Base-by-base conservation (phyloP, 1,140 invertebrate species). In the Calephelis virginiensis region DNA sequence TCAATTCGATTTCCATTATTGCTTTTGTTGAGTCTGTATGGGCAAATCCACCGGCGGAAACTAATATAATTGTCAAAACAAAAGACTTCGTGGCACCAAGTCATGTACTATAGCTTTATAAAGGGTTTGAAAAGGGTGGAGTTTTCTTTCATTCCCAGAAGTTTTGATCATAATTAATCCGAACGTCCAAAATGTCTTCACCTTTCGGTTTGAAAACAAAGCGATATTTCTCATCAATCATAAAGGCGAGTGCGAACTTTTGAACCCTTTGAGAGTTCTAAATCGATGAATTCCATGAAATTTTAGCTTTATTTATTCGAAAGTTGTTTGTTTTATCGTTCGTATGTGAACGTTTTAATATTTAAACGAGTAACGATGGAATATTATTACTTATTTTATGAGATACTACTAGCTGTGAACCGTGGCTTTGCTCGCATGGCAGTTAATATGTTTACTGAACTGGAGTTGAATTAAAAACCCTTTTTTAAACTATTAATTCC, bases 101-200 rank as follows among this genome's bases (percentile, higher is more conserved):
- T 59, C 28, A 12, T 59, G 56, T 59, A 37, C 56, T 9, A 5
- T 37, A 28, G 56, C 37, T 38, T 38, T 4, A 59, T 28, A 59
- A 59, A 59, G 56, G 56, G 37, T 59, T 59, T 59, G 37, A 59
- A 59, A 59, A 59, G 38, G 56, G 56, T 37, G 56, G 37, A 59
- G n/a, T 61, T 67, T 67, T 67, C 59, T 67, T 62, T 62, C 47
- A 67, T 48, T 62, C 61, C 13, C 12, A 17, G 9, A 48, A 67
- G 60, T 61, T 67, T 28, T 61, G 61, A 50, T 66, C 64, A 67
- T 67, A 67, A 67, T 67, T 47, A 67, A 67, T 67, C 50, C 53
- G 61, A 62, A 50, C 63, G 66, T 59, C 53, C 53, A 59, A 59
- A 59, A 59, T 59, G 53, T 47, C 47, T 67, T 64, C 66, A 67